Conservation (phyloP, 1,140 invertebrate genomes). For the Choristoneura fumiferana region DNA sequence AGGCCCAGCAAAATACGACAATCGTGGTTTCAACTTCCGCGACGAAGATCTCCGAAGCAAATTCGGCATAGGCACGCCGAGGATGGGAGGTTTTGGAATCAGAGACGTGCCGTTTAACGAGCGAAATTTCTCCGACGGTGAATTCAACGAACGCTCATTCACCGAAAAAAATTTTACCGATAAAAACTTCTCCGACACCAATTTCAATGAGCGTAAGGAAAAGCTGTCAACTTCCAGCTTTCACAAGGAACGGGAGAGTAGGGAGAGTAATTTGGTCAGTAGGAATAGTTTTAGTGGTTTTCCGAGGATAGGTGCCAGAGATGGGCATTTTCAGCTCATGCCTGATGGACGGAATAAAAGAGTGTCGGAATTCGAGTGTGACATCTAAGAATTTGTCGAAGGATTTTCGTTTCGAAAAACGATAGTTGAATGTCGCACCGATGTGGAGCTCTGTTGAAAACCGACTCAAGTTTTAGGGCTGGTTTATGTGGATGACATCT, state of each 20-base stretch:
- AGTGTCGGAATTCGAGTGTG: slow-evolving; percentile 81
- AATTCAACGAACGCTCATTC: slow-evolving; percentile 60
- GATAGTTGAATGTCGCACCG: too few relatives aligned
- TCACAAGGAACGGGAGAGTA: slow-evolving; percentile 62
- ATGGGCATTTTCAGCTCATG: slow-evolving; percentile 62
- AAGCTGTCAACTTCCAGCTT: slow-evolving; percentile 74
- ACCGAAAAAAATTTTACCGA: slow-evolving; percentile 51
- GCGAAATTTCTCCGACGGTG: slow-evolving; percentile 54
- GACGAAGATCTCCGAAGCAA: slow-evolving; percentile 65
- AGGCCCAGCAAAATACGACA: slow-evolving; percentile 58
- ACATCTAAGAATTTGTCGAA: slow-evolving; percentile 52
- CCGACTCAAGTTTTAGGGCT: too few relatives aligned
- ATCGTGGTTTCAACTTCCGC: slow-evolving; percentile 60
- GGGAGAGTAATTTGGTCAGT: slow-evolving; percentile 66
- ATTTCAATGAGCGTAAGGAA: slow-evolving; percentile 68
- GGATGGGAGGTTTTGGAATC: slow-evolving; percentile 69
- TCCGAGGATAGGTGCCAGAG: slow-evolving; percentile 55
- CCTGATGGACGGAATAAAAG: slow-evolving; percentile 73
- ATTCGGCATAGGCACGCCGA: slow-evolving; percentile 61
- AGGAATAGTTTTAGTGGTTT: slow-evolving; percentile 75
- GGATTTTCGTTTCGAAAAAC: too few relatives aligned
- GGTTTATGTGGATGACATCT: too few relatives aligned
- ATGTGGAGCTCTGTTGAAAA: too few relatives aligned
- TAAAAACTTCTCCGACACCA: slow-evolving; percentile 54
- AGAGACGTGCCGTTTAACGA: slow-evolving; percentile 63